Evolutionary conservation across 2,797 vertebrate genomes (phyloP), one percentile per base, ranked within the genome.

Genomic region (Etheostoma perlongum): DNA sequence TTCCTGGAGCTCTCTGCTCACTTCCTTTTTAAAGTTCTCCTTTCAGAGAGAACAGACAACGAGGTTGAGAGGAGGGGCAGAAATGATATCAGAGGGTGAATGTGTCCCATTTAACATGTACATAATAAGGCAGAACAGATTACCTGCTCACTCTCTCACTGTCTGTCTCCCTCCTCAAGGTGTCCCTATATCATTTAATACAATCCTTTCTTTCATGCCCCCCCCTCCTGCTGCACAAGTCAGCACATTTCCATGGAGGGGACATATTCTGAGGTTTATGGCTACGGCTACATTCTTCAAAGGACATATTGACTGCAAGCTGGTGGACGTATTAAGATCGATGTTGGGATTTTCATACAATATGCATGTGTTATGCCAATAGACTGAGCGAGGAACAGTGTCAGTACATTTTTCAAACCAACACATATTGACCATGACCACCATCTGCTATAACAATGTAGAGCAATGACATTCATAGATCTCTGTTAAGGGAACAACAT

Each of bases 61-160:
- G 27, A 78, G 73, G 73, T 72, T 72, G 69, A 79, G 72, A 83
- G 62, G 80, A 79, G 81, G 69, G 44, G 68, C 71, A 69, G 40
- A 21, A 54, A 71, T 27, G 52, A 79, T 83, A 67, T 3, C 57
- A 79, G 78, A 72, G 30, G 76, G 70, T 63, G 46, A 76, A 70
- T 6, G 54, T 73, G 85, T 89, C 85, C 77, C 81, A 90, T 88
- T 91, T 89, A 88, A 86, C 88, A 89, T 78, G 84, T 77, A 40
- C 36, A 40, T 40, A 89, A 90, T 89, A 90, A 88, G 87, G 85
- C 79, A 76, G 87, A 89, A 91, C 80, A 79, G 73, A 91, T 92
- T 76, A 87, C 79, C 84, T 84, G 59, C 81, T 74, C 72, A 6
- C 81, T 78, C 55, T 65, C 84, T 85, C 81, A 44, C 75, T 51